phyloP scores from a whole-genome alignment of 2,113 vertebrate genomes.

The Cynoglossus semilaevis region DNA sequence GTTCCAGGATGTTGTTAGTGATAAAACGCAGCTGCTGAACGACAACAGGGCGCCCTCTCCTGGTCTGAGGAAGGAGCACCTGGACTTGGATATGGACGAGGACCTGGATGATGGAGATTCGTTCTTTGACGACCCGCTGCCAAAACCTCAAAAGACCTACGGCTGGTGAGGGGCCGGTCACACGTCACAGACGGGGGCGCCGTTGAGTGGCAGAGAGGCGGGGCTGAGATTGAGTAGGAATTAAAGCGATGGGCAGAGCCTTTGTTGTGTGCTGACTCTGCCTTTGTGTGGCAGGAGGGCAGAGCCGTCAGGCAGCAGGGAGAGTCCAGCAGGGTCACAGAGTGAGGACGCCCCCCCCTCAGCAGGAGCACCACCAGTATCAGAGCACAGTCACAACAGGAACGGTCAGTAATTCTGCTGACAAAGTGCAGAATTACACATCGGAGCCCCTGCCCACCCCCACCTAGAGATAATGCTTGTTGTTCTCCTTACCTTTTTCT shows the following conservation, averaged over 20 bases:
- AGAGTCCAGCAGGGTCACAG: conserved; percentile 63
- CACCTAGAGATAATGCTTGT: no score
- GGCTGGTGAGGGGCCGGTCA: conserved; percentile 77
- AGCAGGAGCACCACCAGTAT: conserved; percentile 28
- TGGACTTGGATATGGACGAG: conserved; percentile 65
- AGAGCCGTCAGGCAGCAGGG: conserved; percentile 61
- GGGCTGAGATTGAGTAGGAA: no score
- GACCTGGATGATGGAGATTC: conserved; percentile 84
- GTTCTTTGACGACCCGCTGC: conserved; percentile 94
- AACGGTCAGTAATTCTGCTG: conserved; percentile 47
- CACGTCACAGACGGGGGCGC: no score
- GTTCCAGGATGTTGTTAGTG: neutral
- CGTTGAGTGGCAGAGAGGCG: no score
- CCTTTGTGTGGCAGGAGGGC: conserved; percentile 73
- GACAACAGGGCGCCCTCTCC: conserved; percentile 41
- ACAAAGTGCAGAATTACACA: no score
- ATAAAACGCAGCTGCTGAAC: no score
- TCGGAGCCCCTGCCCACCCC: no score
- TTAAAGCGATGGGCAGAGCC: no score
- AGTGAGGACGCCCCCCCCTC: conserved; percentile 60
- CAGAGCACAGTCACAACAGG: conserved; percentile 75
- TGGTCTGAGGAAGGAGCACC: conserved; percentile 47
- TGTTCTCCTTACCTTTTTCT: no score
- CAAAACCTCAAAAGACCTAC: conserved; percentile 84
- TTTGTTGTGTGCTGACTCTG: neutral